Percentiles rank a stretch among this genome's conserved stretches.
These are phyloP conservation scores for Drosophila grimshawi DNA, from an alignment of 1,140 invertebrate genomes.

Conservation along the genomic window DNA sequence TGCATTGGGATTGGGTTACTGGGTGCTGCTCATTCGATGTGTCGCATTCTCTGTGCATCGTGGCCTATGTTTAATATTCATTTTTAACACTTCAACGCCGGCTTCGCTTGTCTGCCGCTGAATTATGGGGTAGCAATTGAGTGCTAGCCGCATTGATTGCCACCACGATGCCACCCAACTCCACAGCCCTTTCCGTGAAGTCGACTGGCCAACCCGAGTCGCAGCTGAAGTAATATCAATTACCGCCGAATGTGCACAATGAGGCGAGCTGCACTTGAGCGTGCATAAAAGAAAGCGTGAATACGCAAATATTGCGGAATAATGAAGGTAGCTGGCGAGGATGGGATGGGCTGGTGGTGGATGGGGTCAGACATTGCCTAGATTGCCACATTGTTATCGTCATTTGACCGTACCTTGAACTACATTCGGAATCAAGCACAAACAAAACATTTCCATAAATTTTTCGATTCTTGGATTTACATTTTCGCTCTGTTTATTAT, in stretches of 20 bases:
- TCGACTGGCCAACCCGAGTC: neutral
- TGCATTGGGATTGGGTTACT: neutral
- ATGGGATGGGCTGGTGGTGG: neutral
- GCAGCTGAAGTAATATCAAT: constrained; percentile 26
- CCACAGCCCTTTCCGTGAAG: neutral
- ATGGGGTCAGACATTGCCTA: neutral
- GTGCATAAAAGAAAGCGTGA: constrained; percentile 65
- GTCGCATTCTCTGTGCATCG: constrained; percentile 11
- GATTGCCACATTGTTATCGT: constrained; percentile 32
- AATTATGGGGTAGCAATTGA: constrained; percentile 52
- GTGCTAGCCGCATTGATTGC: constrained; percentile 48
- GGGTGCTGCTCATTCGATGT: neutral
- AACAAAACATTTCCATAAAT: constrained; percentile 57
- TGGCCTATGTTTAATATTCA: constrained; percentile 42
- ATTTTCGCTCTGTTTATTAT: constrained; percentile 44
- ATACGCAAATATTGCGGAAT: constrained; percentile 68
- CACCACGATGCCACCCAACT: neutral
- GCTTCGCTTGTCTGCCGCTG: constrained; percentile 28
- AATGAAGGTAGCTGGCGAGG: constrained; percentile 41
- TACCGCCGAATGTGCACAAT: constrained; percentile 23
- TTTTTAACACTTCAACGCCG: constrained; percentile 13
- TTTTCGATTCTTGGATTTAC: constrained; percentile 19
- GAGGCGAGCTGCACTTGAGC: constrained; percentile 37
- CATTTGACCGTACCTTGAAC: constrained; percentile 37
- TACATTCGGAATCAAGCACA: constrained; percentile 69